Percentiles rank a stretch among this genome's conserved stretches.
These are phyloP conservation scores for Lacerta viridis DNA, from an alignment of 2,797 vertebrate species.

Conservation along the genomic window DNA sequence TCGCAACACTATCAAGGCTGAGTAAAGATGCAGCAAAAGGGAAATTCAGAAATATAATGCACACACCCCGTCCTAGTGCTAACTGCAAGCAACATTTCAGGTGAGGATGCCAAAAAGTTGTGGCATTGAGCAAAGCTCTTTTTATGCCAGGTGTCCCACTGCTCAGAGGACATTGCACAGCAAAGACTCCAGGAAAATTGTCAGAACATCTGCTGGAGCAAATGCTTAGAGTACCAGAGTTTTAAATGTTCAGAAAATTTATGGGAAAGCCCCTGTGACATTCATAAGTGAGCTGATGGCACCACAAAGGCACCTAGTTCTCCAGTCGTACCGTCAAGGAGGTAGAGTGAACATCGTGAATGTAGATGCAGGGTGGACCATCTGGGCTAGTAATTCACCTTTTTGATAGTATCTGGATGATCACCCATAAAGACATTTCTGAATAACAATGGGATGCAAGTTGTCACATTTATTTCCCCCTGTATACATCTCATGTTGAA, in stretches of 20 bases:
- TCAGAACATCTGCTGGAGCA: constrained; percentile 14
- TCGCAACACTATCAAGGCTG: background rate
- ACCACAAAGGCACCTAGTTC: background rate
- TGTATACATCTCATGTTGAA: background rate
- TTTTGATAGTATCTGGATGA: background rate
- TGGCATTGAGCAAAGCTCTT: background rate
- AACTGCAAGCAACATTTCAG: background rate
- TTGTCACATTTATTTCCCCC: background rate
- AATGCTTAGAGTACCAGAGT: background rate
- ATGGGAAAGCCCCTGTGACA: background rate
- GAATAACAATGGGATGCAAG: background rate
- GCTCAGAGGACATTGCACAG: background rate
- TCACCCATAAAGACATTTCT: rapidly evolving
- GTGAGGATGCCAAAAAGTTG: background rate
- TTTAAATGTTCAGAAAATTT: background rate
- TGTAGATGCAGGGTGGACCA: background rate
- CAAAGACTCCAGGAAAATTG: background rate
- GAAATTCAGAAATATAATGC: background rate
- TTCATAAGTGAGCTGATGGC: background rate
- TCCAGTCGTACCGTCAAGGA: background rate
- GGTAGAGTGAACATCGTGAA: background rate
- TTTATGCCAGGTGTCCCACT: background rate
- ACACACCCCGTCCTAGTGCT: background rate
- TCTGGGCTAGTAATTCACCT: constrained; percentile 1
- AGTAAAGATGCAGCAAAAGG: background rate